These are phyloP conservation scores for Himantopus leucocephalus DNA, from an alignment of 2,113 vertebrate species.

Conservation along the genomic window DNA sequence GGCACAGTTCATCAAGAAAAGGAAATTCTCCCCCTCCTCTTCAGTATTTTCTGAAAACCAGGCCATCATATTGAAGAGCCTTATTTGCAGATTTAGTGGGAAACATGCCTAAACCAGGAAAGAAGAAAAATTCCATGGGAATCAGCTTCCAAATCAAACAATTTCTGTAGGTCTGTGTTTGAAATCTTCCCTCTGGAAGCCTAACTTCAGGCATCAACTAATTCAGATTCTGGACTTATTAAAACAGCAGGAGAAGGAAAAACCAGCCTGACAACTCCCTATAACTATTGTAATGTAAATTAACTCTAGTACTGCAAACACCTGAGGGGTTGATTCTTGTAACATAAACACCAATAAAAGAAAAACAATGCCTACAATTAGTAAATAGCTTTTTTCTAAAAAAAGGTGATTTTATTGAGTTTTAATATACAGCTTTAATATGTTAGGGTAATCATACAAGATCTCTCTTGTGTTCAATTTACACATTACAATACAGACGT, in stretches of 20 bases:
- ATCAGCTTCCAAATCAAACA: conserved; percentile 57
- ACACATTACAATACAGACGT: conserved; percentile 86
- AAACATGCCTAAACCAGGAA: conserved; percentile 36
- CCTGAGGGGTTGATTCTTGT: not conserved
- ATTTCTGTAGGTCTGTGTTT: conserved; percentile 53
- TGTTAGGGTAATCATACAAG: conserved; percentile 83
- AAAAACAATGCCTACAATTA: not conserved
- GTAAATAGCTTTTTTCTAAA: not conserved
- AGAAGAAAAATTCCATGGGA: conserved; percentile 40
- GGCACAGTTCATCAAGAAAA: conserved; percentile 5
- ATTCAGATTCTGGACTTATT: conserved; percentile 18
- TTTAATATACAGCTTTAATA: conserved; percentile 92
- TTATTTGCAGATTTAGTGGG: conserved; percentile 43
- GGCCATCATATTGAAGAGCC: not conserved
- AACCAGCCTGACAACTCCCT: not conserved
- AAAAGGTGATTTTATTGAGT: conserved; percentile 85
- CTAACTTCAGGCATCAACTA: conserved; percentile 14
- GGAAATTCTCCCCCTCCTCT: conserved; percentile 11
- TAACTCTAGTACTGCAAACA: conserved; percentile 6
- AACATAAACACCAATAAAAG: not conserved
- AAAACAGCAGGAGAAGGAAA: conserved; percentile 10
- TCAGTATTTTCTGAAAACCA: conserved; percentile 30
- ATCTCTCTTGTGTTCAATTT: conserved; percentile 85
- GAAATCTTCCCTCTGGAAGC: conserved; percentile 44
- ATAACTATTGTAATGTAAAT: not conserved